Base-by-base conservation (phyloP, 2,888 invertebrate species). In the Thymelicus sylvestris region DNA sequence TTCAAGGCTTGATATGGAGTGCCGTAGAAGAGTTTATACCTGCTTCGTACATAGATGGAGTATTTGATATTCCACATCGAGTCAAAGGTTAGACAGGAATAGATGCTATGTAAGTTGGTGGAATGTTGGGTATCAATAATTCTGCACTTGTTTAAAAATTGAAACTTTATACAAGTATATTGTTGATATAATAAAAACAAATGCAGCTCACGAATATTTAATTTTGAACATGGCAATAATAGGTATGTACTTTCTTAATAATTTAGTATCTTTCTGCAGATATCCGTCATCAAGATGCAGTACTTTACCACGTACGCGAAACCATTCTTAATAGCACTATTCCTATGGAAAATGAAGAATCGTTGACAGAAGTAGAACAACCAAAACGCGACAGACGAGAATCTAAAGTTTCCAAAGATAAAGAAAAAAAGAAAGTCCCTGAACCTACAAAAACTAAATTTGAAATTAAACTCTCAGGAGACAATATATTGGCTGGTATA, bases 231-330 rank as follows among this genome's bases (percentile, higher is more conserved):
- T 24, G 24, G 3, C 24, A 24, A 24, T 24, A 24, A 24, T 41
- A 6, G 6, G 41, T 7, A 8, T 44, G 10, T 44, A 8, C 41
- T 41, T 41, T 44, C 8, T 44, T 10, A 3, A 44, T 44, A 44
- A 44, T 44, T 44, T 24, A 24, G 6, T 52, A n/a, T 6, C 12
- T 65, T 39, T 24, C 79, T 79, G 24, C 71, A 92, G 92, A 92
- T 75, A 74, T 86, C 52, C 84, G 92, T 66, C 90, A 91, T 64
- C 92, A 91, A 83, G 92, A 92, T 70, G 81, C 87, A 55, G 80
- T 84, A 62, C 71, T 92, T 5, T 79, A 80, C 41, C 73, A 82
- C 1, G 85, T 93, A 2, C 83, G 81, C 73, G 81, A 90, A 73
- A 70, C 73, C 0, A 83, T 86, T 62, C 73, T 91, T 7, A 81